Evolutionary conservation across 1,140 invertebrate genomes (phyloP).

Genomic region (Cotesia chilonis): DNA sequence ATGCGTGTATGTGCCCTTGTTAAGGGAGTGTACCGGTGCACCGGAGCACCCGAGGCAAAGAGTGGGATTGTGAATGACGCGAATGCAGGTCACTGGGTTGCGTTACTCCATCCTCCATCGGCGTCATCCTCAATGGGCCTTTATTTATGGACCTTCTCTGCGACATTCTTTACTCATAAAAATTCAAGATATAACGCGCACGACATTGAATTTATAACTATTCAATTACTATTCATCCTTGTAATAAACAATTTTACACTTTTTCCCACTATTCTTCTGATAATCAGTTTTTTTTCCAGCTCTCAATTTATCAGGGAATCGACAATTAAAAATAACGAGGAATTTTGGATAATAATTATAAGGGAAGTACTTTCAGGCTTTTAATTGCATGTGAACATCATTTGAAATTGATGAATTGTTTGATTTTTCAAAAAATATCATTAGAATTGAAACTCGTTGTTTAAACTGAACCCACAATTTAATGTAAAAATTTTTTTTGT

Average conservation of each 20-base stretch:
- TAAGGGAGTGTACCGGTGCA: constrained; percentile 21
- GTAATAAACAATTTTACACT: neutral
- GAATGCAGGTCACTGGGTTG: constrained; percentile 64
- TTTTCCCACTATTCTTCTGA: too few relatives aligned
- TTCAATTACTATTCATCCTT: constrained; percentile 2
- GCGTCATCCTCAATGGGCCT: constrained; percentile 60
- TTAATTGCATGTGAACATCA: too few relatives aligned
- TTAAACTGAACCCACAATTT: too few relatives aligned
- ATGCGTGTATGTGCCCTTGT: constrained; percentile 45
- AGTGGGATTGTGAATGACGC: constrained; percentile 63
- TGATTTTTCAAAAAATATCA: too few relatives aligned
- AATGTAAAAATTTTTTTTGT: too few relatives aligned
- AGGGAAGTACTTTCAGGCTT: too few relatives aligned
- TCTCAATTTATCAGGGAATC: too few relatives aligned
- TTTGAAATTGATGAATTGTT: too few relatives aligned
- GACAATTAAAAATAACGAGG: too few relatives aligned
- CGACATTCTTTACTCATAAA: constrained; percentile 15
- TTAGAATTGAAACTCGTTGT: too few relatives aligned
- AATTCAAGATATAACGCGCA: neutral
- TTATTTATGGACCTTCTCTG: constrained; percentile 54
- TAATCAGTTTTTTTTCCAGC: too few relatives aligned
- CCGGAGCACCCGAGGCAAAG: constrained; percentile 21
- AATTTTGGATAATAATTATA: too few relatives aligned
- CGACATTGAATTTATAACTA: neutral
- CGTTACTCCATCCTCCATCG: constrained; percentile 53